Conservation (phyloP, 2,113 vertebrate genomes). For the Chitala chitala region DNA sequence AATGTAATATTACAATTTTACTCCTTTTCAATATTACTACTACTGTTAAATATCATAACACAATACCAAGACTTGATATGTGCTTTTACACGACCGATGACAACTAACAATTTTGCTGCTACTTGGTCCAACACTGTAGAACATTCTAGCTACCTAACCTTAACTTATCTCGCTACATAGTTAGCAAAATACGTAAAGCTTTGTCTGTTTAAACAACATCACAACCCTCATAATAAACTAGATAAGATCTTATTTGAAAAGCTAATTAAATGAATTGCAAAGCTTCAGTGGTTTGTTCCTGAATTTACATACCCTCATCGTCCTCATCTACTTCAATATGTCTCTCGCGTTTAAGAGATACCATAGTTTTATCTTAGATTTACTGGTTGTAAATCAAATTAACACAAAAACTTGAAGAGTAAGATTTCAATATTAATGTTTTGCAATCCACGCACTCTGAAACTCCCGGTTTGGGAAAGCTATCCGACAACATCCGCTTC, state of each 20-base stretch:
- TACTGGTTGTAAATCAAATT: neutral
- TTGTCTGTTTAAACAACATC: neutral
- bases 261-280: neutral
- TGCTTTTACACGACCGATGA: too few species aligned
- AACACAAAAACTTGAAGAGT: neutral
- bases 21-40: too few species aligned
- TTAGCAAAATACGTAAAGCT: neutral
- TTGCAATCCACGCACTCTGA: slow-evolving; percentile 23
- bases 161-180: neutral
- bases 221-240: neutral
- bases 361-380: slow-evolving; percentile 33
- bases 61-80: too few species aligned
- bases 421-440: neutral
- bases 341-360: slow-evolving; percentile 65
- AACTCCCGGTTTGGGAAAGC: slow-evolving; percentile 38
- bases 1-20: too few species aligned
- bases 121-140: too few species aligned
- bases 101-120: too few species aligned
- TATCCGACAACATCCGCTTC: neutral
- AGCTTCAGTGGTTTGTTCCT: neutral
- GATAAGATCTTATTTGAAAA: neutral
- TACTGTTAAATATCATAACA: neutral
- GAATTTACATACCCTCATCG: slow-evolving; percentile 49
- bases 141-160: too few species aligned
- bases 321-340: slow-evolving; percentile 49